Evolutionary conservation across 2,888 invertebrate genomes (phyloP).

Genomic region (Drepanosiphum platanoidis): DNA sequence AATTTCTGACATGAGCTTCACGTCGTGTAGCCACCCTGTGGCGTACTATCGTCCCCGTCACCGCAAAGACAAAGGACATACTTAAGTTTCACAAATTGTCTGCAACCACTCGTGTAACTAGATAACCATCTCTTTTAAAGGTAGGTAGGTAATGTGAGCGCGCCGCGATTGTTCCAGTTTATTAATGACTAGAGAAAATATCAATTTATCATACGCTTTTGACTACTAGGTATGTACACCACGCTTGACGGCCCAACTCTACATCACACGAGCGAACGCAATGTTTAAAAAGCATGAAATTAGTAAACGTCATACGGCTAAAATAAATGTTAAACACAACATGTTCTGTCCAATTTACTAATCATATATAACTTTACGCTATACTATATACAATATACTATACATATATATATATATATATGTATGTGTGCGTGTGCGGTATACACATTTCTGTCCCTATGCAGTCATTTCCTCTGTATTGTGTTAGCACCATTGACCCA

Average conservation of each 20-base stretch:
- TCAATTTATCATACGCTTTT: conserved; percentile 52
- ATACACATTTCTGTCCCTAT: no score
- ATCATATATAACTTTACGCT: neutral
- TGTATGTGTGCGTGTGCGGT: neutral
- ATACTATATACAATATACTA: neutral
- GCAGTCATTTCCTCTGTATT: neutral
- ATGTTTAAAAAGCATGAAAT: conserved; percentile 36
- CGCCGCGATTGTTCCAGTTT: conserved; percentile 42
- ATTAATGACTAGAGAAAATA: conserved; percentile 46
- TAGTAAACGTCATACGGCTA: conserved; percentile 16
- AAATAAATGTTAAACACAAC: neutral
- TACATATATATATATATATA: neutral
- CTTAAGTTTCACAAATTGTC: conserved; percentile 46
- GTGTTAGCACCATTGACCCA: neutral
- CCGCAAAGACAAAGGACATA: conserved; percentile 17
- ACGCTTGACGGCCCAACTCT: neutral
- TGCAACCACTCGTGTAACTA: conserved; percentile 33
- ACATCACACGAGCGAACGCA: neutral
- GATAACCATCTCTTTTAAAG: conserved; percentile 28
- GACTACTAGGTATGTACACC: conserved; percentile 9
- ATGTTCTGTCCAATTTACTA: neutral
- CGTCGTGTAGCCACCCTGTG: neutral
- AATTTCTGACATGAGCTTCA: neutral
- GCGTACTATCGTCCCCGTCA: neutral
- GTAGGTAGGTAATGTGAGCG: conserved; percentile 37